Base-by-base conservation (phyloP, 2,888 invertebrate species). In the Drosophila acutilabella region DNA sequence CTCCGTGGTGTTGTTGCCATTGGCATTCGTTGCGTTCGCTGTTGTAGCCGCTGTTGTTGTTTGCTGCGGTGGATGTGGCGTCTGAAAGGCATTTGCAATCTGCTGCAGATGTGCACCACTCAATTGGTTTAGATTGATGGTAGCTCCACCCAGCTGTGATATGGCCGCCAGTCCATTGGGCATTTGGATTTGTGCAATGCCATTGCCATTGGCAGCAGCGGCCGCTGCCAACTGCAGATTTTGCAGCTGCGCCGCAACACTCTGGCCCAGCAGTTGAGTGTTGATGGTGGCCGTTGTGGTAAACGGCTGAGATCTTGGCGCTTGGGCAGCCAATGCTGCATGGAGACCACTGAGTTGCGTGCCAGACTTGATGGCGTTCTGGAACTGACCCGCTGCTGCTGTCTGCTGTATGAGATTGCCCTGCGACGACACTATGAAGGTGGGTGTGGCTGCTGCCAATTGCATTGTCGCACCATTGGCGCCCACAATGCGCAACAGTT, bases 391-490 rank as follows among this genome's bases (percentile, higher is more conserved):
- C 20, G 67, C 74, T 10, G 81, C 89, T 38, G 88, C 91, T 16
- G 91, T 85, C 80, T 92, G 93, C 61, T 93, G 93, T 58, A 93
- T 92, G 52, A 93, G 88, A 81, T 93, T 93, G 26, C 92, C 92
- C 84, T 93, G 93, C 50, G 93, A 93, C 38, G 93, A 93, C 40
- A 93, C 92, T 64, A 93, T 93, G 67, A 93, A 93, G 52, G 93
- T 93, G 36, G 93, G 93, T 54, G 93, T 93, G 77, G 93, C 92
- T 64, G 93, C 92, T 13, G 94, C 93, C 80, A 94, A 92, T 77
- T 94, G 92, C 91, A 94, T 94, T 80, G 94, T 93, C 86, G 94
- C 93, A 54, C 94, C 94, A 90, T 95, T 95, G 14, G 94, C 93
- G 53, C 95, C 94, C 47, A 95, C 93, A 61, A 95, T 94, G 65